Evolutionary conservation across 2,888 invertebrate species (phyloP).

Genomic region (Dione juno): DNA sequence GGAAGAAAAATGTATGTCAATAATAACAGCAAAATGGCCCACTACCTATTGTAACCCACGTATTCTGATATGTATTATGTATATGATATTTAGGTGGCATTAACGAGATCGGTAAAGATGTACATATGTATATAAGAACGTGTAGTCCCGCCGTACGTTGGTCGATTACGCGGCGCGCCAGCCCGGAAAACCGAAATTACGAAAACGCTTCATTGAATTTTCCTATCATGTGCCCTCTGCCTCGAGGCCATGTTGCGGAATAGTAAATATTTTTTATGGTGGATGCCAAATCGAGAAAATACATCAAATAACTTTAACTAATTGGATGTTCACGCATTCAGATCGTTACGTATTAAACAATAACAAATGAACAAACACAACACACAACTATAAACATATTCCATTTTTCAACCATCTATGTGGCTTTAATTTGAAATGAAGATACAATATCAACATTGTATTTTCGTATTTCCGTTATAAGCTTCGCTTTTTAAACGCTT

Average conservation of each 20-base stretch:
- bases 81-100: slow-evolving; percentile 2
- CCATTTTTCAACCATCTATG: no score
- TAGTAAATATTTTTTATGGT: slow-evolving; percentile 13
- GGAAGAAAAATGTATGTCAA: not conserved
- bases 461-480: not conserved
- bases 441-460: no score
- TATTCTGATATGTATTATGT: not conserved
- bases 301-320: not conserved
- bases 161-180: slow-evolving; percentile 60
- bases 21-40: no score
- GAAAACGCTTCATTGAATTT: slow-evolving; percentile 77
- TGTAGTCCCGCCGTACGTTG: slow-evolving; percentile 14
- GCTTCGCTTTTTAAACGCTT: no score
- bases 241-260: slow-evolving; percentile 43
- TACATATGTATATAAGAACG: not conserved
- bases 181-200: slow-evolving; percentile 80
- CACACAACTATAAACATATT: no score
- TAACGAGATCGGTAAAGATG: slow-evolving; percentile 17
- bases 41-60: not conserved
- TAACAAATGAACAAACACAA: not conserved
- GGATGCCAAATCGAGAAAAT: slow-evolving; percentile 12
- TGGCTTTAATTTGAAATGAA: no score
- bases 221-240: slow-evolving; percentile 66
- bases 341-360: not conserved
- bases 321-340: not conserved